Evolutionary conservation across 2,113 vertebrate species (phyloP).

Genomic region (Brachypteracias leptosomus): DNA sequence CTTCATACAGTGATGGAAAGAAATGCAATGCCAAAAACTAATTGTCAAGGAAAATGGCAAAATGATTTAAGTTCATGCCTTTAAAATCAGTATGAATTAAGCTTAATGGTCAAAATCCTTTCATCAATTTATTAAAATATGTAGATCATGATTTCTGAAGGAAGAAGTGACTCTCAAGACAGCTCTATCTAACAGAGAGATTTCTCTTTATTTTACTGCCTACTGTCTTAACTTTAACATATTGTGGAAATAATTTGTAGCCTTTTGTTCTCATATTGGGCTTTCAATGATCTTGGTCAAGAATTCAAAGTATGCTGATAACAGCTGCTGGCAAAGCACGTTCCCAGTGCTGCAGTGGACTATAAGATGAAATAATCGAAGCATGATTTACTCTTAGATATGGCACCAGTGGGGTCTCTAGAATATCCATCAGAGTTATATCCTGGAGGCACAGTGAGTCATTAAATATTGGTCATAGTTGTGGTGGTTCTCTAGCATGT

Average conservation of each 20-base stretch:
- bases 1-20: slow-evolving; percentile 3
- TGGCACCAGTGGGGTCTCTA: neutral
- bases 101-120: slow-evolving; percentile 72
- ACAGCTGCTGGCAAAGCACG: slow-evolving; percentile 29
- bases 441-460: neutral
- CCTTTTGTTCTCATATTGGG: slow-evolving; percentile 51
- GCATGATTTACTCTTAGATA: neutral
- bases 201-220: slow-evolving; percentile 59
- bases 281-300: slow-evolving; percentile 31
- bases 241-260: slow-evolving; percentile 67
- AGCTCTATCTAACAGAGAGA: slow-evolving; percentile 70
- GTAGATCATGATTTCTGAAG: slow-evolving; percentile 72
- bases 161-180: slow-evolving; percentile 64
- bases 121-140: slow-evolving; percentile 63
- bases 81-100: slow-evolving; percentile 75
- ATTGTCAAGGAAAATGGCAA: slow-evolving; percentile 70
- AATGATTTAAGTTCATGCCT: slow-evolving; percentile 64
- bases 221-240: slow-evolving; percentile 62
- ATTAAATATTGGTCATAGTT: neutral
- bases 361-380: neutral
- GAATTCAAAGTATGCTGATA: slow-evolving; percentile 19
- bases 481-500: neutral
- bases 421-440: neutral
- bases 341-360: neutral
- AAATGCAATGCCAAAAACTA: slow-evolving; percentile 54